phyloP scores from a whole-genome alignment of 2,113 vertebrate genomes.

The Rhea americana region DNA sequence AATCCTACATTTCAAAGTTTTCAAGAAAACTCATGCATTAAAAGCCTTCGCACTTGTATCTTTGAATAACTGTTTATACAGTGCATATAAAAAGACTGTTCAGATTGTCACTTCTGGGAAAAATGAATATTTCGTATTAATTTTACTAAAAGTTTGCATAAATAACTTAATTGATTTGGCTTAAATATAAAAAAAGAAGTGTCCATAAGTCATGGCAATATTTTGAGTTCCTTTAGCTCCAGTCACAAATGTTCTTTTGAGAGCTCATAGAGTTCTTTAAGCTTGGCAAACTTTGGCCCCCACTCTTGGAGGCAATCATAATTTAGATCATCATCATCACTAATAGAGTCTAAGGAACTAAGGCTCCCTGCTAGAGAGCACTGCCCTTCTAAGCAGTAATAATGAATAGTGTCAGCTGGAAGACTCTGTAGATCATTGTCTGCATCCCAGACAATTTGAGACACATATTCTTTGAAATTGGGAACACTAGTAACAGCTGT shows the following conservation, averaged over 20 bases:
- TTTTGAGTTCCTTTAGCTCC: background rate
- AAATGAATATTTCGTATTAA: background rate
- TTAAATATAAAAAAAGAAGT: conserved; percentile 9
- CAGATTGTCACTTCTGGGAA: background rate
- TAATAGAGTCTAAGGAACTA: conserved; percentile 81
- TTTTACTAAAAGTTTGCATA: background rate
- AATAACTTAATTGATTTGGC: background rate
- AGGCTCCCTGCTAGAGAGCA: conserved; percentile 82
- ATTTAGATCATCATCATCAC: conserved; percentile 71
- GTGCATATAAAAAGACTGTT: conserved; percentile 19
- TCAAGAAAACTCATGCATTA: background rate
- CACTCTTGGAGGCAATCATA: conserved; percentile 75
- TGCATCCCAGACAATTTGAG: conserved; percentile 82
- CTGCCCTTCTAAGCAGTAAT: conserved; percentile 82
- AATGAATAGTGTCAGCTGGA: conserved; percentile 79
- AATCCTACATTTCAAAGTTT: background rate
- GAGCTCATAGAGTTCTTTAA: conserved; percentile 78
- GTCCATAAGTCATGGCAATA: background rate
- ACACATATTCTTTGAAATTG: conserved; percentile 84
- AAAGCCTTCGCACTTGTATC: background rate
- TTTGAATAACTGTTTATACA: conserved; percentile 17
- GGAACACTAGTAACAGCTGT: conserved; percentile 66
- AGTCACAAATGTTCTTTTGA: conserved; percentile 48
- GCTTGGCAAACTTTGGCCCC: conserved; percentile 82
- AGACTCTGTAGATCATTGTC: conserved; percentile 78